A percentile compares a stretch with the other conserved stretches of the same genome.
These are phyloP conservation scores for Anomalospiza imberbis DNA, from an alignment of 2,797 vertebrate genomes.

Conservation along the genomic window DNA sequence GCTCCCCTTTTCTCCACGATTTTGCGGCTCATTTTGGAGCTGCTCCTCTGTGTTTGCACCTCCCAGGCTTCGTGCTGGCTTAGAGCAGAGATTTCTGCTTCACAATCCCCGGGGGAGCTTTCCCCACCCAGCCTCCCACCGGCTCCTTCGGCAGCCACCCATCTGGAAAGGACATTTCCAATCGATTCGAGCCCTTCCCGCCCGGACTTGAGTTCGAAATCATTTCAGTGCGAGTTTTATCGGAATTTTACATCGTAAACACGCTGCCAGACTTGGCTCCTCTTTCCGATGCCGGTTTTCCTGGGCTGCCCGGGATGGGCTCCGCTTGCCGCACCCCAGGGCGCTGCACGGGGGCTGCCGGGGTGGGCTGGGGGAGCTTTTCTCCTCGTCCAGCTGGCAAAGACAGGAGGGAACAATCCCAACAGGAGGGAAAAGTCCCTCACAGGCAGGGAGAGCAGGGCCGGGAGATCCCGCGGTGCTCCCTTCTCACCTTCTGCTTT, in stretches of 20 bases:
- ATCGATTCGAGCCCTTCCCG: neutral
- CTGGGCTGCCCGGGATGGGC: neutral
- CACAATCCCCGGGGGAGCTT: neutral
- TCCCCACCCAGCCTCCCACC: neutral
- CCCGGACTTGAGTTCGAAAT: neutral
- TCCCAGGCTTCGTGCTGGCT: neutral
- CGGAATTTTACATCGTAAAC: slow-evolving; percentile 6
- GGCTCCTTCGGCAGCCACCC: neutral
- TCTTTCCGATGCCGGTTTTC: neutral
- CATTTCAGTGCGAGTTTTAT: slow-evolving; percentile 8
- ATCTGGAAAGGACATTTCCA: neutral
- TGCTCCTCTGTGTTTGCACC: neutral
- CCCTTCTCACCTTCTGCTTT: neutral
- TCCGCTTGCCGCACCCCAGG: neutral
- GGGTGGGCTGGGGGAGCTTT: neutral
- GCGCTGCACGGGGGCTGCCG: neutral
- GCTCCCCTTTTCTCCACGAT: accelerated
- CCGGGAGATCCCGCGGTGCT: neutral
- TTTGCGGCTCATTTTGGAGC: neutral
- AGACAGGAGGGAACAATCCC: neutral
- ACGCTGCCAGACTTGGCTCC: neutral
- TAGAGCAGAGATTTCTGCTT: neutral
- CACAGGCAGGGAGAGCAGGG: neutral
- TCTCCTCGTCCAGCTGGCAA: accelerated
- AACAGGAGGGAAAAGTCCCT: neutral